Base-by-base conservation (phyloP, 2,888 invertebrate species). In the Cephalotes varians region DNA sequence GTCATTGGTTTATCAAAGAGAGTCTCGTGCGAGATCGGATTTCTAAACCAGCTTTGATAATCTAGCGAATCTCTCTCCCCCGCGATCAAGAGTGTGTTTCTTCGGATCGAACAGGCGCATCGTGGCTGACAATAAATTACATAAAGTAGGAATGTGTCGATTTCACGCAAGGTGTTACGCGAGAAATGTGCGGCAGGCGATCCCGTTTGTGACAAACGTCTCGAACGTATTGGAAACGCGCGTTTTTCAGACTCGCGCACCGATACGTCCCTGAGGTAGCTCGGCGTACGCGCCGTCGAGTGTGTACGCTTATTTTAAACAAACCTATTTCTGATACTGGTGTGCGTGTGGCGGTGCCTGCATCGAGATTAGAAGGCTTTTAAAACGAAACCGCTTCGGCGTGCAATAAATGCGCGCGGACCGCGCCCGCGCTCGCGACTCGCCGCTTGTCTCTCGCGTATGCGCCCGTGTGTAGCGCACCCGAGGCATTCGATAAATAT, bases 271-370 rank as follows among this genome's bases (percentile, higher is more conserved):
- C 91, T 89, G 91, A 18, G 85, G 85, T 84, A 81, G 84, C 85
- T 73, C 89, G 88, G 87, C 85, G 84, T 86, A 21, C 77, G 88
- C 90, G 90, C 86, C 90, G 87, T 87, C 88, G 86, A 90, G 88
- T 88, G 88, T 91, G 90, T 91, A 91, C 89, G 91, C 90, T 92
- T 92, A 91, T 91, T 91, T 92, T 91, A 92, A 64, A 92, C 91
- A 92, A 92, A 90, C 91, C 91, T 91, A 91, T 91, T 91, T 91
- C 92, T 91, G 91, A 91, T 91, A 91, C 91, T 91, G 64, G 44
- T 65, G 64, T 65, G 44, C 64, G 64, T 21, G 10, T 86, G 81
- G 87, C 85, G 87, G 83, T 72, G 84, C 71, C 89, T 90, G 88
- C 89, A 91, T 91, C 89, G 89, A 88, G 91, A 91, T 92, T 91